Percentiles rank a stretch among this genome's conserved stretches.
These are phyloP conservation scores for Campoletis raptor DNA, from an alignment of 2,888 invertebrate genomes.

Conservation along the genomic window DNA sequence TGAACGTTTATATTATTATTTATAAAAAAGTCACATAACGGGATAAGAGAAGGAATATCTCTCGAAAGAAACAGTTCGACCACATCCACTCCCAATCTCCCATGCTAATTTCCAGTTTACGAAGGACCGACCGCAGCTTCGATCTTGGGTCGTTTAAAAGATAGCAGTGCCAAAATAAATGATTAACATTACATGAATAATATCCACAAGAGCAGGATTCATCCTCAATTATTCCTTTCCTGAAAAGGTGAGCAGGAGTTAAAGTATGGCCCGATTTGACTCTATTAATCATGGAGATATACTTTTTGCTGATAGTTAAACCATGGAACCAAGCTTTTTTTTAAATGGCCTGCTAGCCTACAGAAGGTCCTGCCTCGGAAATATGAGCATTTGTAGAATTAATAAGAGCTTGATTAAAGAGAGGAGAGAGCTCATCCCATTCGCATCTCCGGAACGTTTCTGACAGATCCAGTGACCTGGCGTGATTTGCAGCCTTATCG, in stretches of 20 bases:
- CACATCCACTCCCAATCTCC: not conserved
- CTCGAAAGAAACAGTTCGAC: not conserved
- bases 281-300: not conserved
- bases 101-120: not conserved
- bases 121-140: not conserved
- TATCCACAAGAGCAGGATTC: not conserved
- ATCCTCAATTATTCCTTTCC: not conserved
- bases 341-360: not conserved
- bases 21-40: not conserved
- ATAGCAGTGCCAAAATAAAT: not conserved
- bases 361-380: not conserved
- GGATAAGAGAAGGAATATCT: not conserved
- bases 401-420: not conserved
- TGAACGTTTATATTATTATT: not conserved
- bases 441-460: not conserved
- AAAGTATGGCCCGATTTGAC: not conserved
- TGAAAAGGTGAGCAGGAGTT: not conserved
- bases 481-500: conserved; percentile 20
- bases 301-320: not conserved
- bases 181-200: not conserved
- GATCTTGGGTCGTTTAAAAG: not conserved
- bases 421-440: not conserved
- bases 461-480: not conserved
- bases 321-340: not conserved
- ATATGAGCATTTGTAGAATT: not conserved